Base-by-base conservation (phyloP, 2,888 invertebrate species). In the Agriopis marginaria region DNA sequence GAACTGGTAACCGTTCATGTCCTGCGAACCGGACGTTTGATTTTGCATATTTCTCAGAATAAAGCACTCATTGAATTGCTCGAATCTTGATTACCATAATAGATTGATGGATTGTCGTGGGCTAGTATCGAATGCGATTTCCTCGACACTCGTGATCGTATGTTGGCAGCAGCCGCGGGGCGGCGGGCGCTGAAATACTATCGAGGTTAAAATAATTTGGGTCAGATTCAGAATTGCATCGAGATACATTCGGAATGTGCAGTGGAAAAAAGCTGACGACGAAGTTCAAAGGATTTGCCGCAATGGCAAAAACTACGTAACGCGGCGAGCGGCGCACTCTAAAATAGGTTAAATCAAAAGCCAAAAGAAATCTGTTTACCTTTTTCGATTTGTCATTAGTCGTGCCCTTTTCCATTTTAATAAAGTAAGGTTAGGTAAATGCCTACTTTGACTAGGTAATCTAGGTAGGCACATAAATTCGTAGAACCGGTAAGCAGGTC, bases 291-390 rank as follows among this genome's bases (percentile, higher is more conserved):
- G 10, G 23, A 51, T 49, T n/a, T 49, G 0, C 14, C 2, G 7
- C 6, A 12, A 51, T 32, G 32, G 32, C 3, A 32, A 32, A 32
- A 32, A 32, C 32, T 32, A 32, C 53, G 8, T 3, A 12, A 32
- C 32, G 14, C 70, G 66, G 68, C 49, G 73, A 63, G 65, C 72
- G 79, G 79, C 74, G 32, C 32, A 5, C 3, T 32, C 32, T 75
- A 76, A 90, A 83, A 83, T 86, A 74, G 90, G 91, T 89, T 89
- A 88, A 72, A 75, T 89, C 89, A 88, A 71, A 75, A 79, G 77
- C 79, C 81, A 78, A 80, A 81, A 79, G 77, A 73, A 79, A 71
- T 75, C 69, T 78, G 32, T 66, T 60, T 23, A 44, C 56, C 32
- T 63, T 12, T 49, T 49, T 32, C 53, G 58, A 65, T 67, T 62